These are phyloP conservation scores for Plutella xylostella DNA, from an alignment of 2,888 invertebrate species.

Conservation along the genomic window DNA sequence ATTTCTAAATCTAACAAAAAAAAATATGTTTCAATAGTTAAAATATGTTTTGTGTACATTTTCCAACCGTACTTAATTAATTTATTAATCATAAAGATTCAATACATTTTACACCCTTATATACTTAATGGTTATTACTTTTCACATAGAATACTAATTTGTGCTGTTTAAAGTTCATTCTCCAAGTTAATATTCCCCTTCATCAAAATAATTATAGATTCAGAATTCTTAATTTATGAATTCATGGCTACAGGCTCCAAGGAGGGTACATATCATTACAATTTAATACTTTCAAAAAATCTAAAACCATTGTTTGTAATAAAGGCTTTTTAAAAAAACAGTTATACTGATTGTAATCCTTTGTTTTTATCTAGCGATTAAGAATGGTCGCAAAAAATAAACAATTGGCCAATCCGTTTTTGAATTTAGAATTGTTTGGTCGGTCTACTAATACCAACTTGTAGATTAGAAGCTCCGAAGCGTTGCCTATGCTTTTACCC, in stretches of 20 bases:
- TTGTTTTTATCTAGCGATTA: too few species aligned
- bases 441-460: too few species aligned
- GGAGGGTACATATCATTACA: slow-evolving; percentile 58
- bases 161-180: background rate
- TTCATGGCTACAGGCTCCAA: slow-evolving; percentile 34
- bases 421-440: too few species aligned
- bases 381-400: too few species aligned
- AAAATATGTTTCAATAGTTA: background rate
- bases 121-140: background rate
- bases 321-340: too few species aligned
- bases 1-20: background rate
- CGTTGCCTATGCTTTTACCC: too few species aligned
- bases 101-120: background rate
- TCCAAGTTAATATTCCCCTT: slow-evolving; percentile 30
- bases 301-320: slow-evolving; percentile 7
- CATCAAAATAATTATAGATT: slow-evolving; percentile 48
- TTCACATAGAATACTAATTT: slow-evolving; percentile 6
- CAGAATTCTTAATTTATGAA: slow-evolving; percentile 51
- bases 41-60: background rate
- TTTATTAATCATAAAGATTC: too few species aligned
- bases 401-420: too few species aligned
- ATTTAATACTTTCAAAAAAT: slow-evolving; percentile 10
- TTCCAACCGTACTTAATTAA: background rate
- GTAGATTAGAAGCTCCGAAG: too few species aligned
- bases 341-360: too few species aligned